phyloP scores from a whole-genome alignment of 2,797 vertebrate genomes.

The Anguilla marmorata region DNA sequence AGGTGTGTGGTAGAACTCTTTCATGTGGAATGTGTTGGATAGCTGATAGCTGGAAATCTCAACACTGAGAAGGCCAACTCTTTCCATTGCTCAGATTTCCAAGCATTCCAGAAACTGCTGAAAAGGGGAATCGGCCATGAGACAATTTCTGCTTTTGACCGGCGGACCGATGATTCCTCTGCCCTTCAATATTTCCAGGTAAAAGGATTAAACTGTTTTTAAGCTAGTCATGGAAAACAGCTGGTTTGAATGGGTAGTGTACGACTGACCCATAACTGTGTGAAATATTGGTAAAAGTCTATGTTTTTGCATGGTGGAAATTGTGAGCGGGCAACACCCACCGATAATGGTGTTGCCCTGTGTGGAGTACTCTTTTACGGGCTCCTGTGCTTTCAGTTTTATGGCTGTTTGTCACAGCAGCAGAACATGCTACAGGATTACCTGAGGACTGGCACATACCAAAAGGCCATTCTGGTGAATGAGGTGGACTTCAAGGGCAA shows the following conservation, averaged over 20 bases:
- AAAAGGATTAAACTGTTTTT: background rate
- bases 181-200: constrained; percentile 68
- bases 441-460: constrained; percentile 74
- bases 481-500: constrained; percentile 78
- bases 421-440: constrained; percentile 80
- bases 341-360: background rate
- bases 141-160: constrained; percentile 57
- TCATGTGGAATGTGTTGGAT: background rate
- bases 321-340: background rate
- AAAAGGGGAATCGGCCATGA: constrained; percentile 46
- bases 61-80: background rate
- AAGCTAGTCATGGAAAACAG: background rate
- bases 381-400: constrained; percentile 65
- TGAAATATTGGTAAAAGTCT: background rate
- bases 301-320: background rate
- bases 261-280: background rate
- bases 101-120: constrained; percentile 61
- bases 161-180: constrained; percentile 61
- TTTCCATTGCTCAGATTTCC: constrained; percentile 62
- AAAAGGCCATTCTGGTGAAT: constrained; percentile 75
- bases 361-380: constrained; percentile 15
- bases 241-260: background rate
- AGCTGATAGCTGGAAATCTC: background rate
- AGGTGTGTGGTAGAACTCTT: background rate
- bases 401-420: constrained; percentile 75